These are phyloP conservation scores for Ischnura elegans DNA, from an alignment of 2,888 invertebrate genomes.

Conservation along the genomic window DNA sequence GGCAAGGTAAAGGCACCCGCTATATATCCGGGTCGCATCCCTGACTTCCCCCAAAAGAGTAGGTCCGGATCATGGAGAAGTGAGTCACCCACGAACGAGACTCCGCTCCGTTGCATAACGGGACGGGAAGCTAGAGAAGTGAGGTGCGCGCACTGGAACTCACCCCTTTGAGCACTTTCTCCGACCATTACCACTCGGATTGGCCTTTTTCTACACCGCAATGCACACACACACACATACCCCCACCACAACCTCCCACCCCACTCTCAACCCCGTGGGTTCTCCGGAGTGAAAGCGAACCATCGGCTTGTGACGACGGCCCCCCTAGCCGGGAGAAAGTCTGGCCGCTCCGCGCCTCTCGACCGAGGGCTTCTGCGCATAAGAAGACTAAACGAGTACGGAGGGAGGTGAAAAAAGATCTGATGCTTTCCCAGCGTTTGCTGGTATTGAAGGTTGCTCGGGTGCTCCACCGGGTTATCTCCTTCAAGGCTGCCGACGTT, in stretches of 20 bases:
- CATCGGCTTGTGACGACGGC: not conserved
- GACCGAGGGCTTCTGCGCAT: not conserved
- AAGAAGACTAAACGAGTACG: too few relatives aligned
- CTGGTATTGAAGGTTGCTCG: too few relatives aligned
- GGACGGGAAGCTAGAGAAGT: not conserved
- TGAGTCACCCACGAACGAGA: not conserved
- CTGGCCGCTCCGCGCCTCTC: not conserved
- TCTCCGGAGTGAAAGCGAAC: conserved; percentile 3
- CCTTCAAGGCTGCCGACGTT: too few relatives aligned
- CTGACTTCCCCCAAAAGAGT: not conserved
- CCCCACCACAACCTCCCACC: not conserved
- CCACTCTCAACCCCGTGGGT: not conserved
- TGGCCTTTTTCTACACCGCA: not conserved
- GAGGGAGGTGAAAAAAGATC: too few relatives aligned
- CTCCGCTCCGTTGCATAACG: conserved; percentile 10
- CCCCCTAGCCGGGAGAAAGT: not conserved
- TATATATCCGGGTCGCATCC: not conserved
- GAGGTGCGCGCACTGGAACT: not conserved
- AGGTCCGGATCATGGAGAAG: not conserved
- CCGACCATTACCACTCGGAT: conserved; percentile 25
- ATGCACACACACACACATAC: not conserved
- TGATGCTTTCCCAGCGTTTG: not conserved
- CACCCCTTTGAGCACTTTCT: not conserved
- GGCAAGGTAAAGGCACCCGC: not conserved
- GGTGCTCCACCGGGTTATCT: too few relatives aligned